Evolutionary conservation across 2,888 invertebrate genomes (phyloP), one percentile per base, ranked within the genome.

Genomic region (Eupithecia vulgata): DNA sequence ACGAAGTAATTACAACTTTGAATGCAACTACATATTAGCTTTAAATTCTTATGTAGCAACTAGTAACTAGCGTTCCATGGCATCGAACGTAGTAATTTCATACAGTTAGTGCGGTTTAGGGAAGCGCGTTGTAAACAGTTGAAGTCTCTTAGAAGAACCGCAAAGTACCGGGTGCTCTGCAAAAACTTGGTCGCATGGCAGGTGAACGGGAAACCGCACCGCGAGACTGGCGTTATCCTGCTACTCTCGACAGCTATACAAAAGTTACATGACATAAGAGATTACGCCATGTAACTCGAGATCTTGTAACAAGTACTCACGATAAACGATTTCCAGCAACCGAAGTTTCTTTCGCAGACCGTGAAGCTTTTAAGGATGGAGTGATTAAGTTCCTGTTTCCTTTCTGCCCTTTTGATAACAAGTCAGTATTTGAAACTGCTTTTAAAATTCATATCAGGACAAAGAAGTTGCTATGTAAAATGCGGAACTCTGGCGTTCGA

Each of bases 81-180:
- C 78, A 81, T 81, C 83, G 81, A 83, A 81, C 81, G 78, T 80
- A 82, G 85, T 82, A 85, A 87, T 88, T 88, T 87, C 82, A 82
- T 87, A 89, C 88, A 88, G 89, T 89, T 89, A 90, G 71, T 83
- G 87, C 82, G 85, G 86, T 86, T 88, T 87, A 89, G 88, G 87
- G 88, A 87, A 88, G 84, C 80, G 80, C 81, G 80, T 79, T 84
- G 83, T 82, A 84, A 89, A 86, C 83, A 78, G 81, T 82, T 83
- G 81, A 82, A 84, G 83, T 84, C 81, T 78, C 80, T 84, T 85
- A 87, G 84, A 87, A 88, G 87, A 89, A 90, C 87, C 85, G 84
- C 85, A 87, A 88, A 87, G 82, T 86, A 82, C 81, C 81, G 82
- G 82, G 81, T 65, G 67, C 68, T 65, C 67, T 45, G 80, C 78